These are phyloP conservation scores for Hycleus phaleratus DNA, from an alignment of 1,140 invertebrate genomes.

Conservation along the genomic window DNA sequence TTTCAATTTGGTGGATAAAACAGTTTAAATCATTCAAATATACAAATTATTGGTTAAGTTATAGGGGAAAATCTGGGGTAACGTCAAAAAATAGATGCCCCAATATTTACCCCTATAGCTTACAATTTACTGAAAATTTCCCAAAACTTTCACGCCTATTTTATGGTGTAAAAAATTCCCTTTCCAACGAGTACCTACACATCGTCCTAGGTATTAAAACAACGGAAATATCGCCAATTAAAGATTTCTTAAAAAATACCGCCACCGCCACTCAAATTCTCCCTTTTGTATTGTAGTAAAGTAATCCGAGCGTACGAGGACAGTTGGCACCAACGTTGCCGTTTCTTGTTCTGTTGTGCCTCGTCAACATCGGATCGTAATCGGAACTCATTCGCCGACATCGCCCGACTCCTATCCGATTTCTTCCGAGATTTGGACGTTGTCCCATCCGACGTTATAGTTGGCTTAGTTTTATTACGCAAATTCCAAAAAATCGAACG, in stretches of 20 bases:
- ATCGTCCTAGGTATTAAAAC: too few relatives aligned
- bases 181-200: too few relatives aligned
- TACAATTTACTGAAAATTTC: too few relatives aligned
- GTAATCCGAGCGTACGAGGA: constrained; percentile 83
- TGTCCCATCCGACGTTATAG: constrained; percentile 85
- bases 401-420: constrained; percentile 77
- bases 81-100: too few relatives aligned
- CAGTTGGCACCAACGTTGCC: constrained; percentile 82
- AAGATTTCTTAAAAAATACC: not conserved
- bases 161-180: too few relatives aligned
- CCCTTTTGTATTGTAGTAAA: constrained; percentile 51
- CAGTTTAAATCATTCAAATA: too few relatives aligned
- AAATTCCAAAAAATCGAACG: constrained; percentile 77
- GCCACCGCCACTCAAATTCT: not conserved
- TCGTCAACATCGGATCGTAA: constrained; percentile 64
- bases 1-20: too few relatives aligned
- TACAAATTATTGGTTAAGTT: too few relatives aligned
- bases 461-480: constrained; percentile 72
- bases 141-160: too few relatives aligned
- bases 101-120: too few relatives aligned
- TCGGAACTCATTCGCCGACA: constrained; percentile 79
- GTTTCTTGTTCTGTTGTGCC: constrained; percentile 81
- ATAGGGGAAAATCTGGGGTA: too few relatives aligned
- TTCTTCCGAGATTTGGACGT: constrained; percentile 87
- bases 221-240: not conserved